These are phyloP conservation scores for Eudyptes chrysolophus DNA, from an alignment of 2,113 vertebrate species.

Conservation along the genomic window DNA sequence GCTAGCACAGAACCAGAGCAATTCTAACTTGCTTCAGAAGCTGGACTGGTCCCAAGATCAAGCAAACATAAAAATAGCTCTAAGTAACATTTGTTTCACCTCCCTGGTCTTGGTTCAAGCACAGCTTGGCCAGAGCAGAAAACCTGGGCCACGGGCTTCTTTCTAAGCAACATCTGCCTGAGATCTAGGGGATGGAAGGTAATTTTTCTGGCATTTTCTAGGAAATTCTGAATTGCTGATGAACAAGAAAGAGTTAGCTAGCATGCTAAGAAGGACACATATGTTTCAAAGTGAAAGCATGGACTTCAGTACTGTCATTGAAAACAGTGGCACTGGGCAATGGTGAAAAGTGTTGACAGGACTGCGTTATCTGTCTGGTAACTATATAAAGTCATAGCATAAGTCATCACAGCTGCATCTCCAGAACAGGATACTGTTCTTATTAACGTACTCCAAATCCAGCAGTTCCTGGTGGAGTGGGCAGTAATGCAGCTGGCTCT, in stretches of 20 bases:
- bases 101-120: not conserved
- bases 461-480: not conserved
- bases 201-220: not conserved
- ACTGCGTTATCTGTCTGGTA: accelerated
- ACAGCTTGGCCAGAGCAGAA: not conserved
- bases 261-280: not conserved
- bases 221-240: not conserved
- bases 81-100: not conserved
- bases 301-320: not conserved
- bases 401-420: accelerated
- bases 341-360: too few relatives aligned
- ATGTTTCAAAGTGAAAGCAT: not conserved
- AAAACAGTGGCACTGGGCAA: not conserved
- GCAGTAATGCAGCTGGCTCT: not conserved
- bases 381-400: not conserved
- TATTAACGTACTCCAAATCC: accelerated
- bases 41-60: not conserved
- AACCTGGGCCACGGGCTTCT: not conserved
- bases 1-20: not conserved
- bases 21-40: not conserved
- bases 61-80: not conserved
- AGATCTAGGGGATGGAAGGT: not conserved
- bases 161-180: not conserved
- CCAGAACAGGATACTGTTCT: too few relatives aligned
- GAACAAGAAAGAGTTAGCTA: not conserved